Evolutionary conservation across 1,140 invertebrate genomes (phyloP), one percentile per base, ranked within the genome.

Genomic region (Ceratina japonica): DNA sequence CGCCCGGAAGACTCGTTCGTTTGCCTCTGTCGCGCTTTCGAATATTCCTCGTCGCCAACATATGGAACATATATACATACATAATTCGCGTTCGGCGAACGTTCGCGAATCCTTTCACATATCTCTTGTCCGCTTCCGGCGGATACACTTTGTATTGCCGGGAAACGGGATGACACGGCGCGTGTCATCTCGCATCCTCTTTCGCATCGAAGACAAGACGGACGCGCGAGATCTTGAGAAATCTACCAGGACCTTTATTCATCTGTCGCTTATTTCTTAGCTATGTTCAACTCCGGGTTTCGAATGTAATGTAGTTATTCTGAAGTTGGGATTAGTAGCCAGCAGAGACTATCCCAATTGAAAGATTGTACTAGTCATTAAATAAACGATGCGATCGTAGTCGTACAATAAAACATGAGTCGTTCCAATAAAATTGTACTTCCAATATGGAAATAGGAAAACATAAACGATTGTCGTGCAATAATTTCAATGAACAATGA

Each of bases 111-210:
- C 61, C 58, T 74, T 74, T 79, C 83, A 52, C 74, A 22, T 82
- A 52, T 58, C 37, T 44, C n/a, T 44, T 59, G 58, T 20, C 20
- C n/a, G 54, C 59, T 86, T 85, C 83, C 84, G 84, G 63, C 75
- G 79, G 71, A 75, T 74, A 74, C 69, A 31, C 64, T 52, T 66
- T n/a, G 27, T 31, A 31, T 31, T 31, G 65, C 75, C 64, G 51
- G 63, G 62, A 64, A 66, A 80, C 58, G 24, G 20, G 61, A 71
- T 22, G 80, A 68, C 64, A 68, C 64, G 56, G 2, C 62, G 73
- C n/a, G 81, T 76, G 75, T 85, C 73, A 79, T 61, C 66, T 69
- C 16, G 81, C 70, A 71, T 79, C 81, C 72, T 79, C 31, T 81
- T 73, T 72, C 44, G 15, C 58, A 49, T 27, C 58, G 15, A 52